Base-by-base conservation (phyloP, 2,888 invertebrate genomes). In the Callosobruchus maculatus region DNA sequence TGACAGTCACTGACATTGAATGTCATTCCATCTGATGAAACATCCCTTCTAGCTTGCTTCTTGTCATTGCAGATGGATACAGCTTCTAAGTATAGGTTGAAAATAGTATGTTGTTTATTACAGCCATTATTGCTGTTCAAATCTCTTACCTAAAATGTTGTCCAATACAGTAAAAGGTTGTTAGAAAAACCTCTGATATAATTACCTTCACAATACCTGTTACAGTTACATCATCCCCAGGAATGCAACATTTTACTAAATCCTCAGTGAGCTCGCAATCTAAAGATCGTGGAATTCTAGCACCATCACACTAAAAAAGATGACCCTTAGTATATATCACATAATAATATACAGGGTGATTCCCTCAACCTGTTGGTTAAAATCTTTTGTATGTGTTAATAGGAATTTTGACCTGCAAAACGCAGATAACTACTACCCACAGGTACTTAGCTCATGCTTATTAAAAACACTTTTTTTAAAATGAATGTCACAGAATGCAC, bases 171-270 rank as follows among this genome's bases (percentile, higher is more conserved):
- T 20, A 71, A 70, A 20, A 21, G 20, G 26, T 0, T 3, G 26
- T 21, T 22, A 26, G 2, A 70, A 18, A 69, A 72, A 70, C 20
- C 21, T 21, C 21, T 0, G 21, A 21, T 69, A 69, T 0, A 22
- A 68, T 0, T 22, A 93, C 93, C 89, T 95, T 96, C 21, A 98
- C 91, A 77, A 97, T 91, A 49, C 98, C 98, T 74, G 94, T 94
- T 13, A 98, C 89, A 20, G 94, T 93, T 0, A 98, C 90, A 80
- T 95, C 93, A 88, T 97, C 97, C 0, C 98, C 98, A 18, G 97
- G 95, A 78, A 93, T 91, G 78, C 96, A 95, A 22, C 91, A 89
- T 78, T 95, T 93, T 0, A 96, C 95, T 70, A 97, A 88, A 87
- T 97, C 96, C 76, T 93, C 91, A 72, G 92, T 91, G 7, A 98